These are phyloP conservation scores for Alectoris magna DNA, from an alignment of 2,797 vertebrate genomes.

Conservation along the genomic window DNA sequence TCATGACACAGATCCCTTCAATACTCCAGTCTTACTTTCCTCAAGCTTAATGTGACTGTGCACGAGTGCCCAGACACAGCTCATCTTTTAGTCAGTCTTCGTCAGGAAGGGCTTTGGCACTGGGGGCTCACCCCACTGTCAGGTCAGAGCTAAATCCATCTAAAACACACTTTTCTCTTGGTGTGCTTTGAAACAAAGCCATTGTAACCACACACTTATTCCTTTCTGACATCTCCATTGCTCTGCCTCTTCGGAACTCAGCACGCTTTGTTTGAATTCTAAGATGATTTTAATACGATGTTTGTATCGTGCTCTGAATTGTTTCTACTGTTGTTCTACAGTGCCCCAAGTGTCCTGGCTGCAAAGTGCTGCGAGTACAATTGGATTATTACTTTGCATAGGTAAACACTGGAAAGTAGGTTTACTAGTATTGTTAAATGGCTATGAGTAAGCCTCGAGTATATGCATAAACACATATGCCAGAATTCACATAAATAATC, in stretches of 20 bases:
- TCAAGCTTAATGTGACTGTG: neutral
- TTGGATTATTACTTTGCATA: slow-evolving; percentile 13
- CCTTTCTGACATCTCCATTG: neutral
- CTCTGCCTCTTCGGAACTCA: neutral
- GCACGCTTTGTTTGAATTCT: slow-evolving; percentile 16
- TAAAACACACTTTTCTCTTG: neutral
- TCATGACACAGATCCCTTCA: neutral
- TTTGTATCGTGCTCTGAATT: slow-evolving; percentile 20
- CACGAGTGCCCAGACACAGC: neutral
- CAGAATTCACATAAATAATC: neutral
- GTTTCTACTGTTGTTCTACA: slow-evolving; percentile 50
- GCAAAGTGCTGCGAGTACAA: slow-evolving; percentile 5
- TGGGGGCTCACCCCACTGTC: neutral
- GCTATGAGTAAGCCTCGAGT: neutral
- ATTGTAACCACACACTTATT: neutral
- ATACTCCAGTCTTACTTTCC: neutral
- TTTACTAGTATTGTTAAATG: neutral
- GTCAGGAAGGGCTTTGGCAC: neutral
- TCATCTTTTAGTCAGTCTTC: neutral
- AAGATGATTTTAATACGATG: slow-evolving; percentile 4
- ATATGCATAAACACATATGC: neutral
- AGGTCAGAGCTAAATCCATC: neutral
- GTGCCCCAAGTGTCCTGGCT: slow-evolving; percentile 64
- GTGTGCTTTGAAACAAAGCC: slow-evolving; percentile 20
- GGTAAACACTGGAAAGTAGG: slow-evolving; percentile 6